These are phyloP conservation scores for Lonchura striata DNA, from an alignment of 2,113 vertebrate genomes.

Conservation along the genomic window DNA sequence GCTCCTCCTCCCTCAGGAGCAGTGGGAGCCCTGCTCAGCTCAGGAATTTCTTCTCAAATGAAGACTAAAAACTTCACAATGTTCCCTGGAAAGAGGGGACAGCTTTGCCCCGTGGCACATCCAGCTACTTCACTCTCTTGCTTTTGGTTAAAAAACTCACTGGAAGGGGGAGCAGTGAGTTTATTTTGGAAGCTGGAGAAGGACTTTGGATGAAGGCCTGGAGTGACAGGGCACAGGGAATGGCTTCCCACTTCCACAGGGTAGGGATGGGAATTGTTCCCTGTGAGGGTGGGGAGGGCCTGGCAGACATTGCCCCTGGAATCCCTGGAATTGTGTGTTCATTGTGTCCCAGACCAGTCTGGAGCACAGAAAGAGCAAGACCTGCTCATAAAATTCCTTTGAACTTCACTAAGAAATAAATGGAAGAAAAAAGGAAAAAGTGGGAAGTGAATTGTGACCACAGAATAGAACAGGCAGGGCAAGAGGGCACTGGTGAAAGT, in stretches of 20 bases:
- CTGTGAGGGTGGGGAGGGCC: fast-evolving
- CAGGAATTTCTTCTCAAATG: not conserved
- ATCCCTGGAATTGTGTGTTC: not conserved
- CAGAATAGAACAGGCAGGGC: not conserved
- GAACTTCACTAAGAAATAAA: not conserved
- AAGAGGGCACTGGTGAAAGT: not conserved
- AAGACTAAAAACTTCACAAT: not conserved
- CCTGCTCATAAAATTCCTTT: not conserved
- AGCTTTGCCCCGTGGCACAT: not conserved
- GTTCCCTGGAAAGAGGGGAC: not conserved
- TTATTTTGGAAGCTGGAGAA: not conserved
- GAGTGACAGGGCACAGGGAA: not conserved
- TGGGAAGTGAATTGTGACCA: not conserved
- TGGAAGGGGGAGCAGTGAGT: not conserved
- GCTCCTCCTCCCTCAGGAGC: not conserved
- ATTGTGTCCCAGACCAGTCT: not conserved
- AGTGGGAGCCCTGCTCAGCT: not conserved
- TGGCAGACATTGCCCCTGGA: not conserved
- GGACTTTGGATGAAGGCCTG: not conserved
- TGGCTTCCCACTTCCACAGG: not conserved
- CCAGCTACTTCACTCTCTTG: not conserved
- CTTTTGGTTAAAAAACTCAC: not conserved
- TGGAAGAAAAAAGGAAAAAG: not conserved
- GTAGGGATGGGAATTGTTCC: not conserved
- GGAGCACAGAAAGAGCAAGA: not conserved